These are phyloP conservation scores for Misgurnus anguillicaudatus DNA, from an alignment of 2,113 vertebrate genomes.

Conservation along the genomic window DNA sequence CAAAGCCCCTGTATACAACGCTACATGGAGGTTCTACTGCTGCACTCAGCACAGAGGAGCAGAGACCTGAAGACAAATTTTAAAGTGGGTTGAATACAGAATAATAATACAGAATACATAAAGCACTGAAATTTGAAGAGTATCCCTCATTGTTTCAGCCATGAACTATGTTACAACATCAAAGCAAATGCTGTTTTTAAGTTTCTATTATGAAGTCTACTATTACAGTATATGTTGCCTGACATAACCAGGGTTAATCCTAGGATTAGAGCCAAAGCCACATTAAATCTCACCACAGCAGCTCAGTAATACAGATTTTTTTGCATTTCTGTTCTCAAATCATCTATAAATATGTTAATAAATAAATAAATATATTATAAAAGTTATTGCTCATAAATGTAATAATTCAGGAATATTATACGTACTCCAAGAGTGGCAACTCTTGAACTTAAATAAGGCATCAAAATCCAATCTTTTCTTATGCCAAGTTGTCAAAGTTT, in stretches of 20 bases:
- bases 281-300: constrained; percentile 33
- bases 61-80: constrained; percentile 56
- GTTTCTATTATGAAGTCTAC: neutral
- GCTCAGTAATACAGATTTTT: neutral
- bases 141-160: no score
- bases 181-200: neutral
- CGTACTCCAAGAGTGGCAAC: no score
- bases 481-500: no score
- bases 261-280: constrained; percentile 42
- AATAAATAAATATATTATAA: neutral
- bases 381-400: neutral
- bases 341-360: neutral
- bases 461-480: no score
- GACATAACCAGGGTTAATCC: constrained; percentile 41
- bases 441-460: no score
- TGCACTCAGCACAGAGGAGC: constrained; percentile 55
- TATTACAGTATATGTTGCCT: constrained; percentile 1
- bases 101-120: no score
- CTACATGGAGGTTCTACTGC: constrained; percentile 76
- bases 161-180: neutral
- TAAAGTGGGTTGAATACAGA: no score
- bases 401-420: neutral
- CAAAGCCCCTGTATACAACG: constrained; percentile 92
- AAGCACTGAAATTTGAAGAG: no score
- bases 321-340: neutral